Percentiles rank a stretch among this genome's conserved stretches.
These are phyloP conservation scores for Pentalonia nigronervosa DNA, from an alignment of 1,140 invertebrate species.

Conservation along the genomic window DNA sequence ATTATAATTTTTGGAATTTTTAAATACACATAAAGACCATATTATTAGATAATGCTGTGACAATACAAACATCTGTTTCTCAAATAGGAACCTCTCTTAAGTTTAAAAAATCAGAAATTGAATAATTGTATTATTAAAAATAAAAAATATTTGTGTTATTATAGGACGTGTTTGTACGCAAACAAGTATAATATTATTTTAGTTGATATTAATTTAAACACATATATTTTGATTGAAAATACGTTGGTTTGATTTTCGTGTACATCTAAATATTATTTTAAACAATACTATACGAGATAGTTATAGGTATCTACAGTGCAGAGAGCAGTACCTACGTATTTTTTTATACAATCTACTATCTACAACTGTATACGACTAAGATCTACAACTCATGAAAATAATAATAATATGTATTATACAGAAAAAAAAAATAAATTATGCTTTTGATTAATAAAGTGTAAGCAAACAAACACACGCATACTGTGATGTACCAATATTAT, in stretches of 20 bases:
- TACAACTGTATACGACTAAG: neutral
- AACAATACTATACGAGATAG: neutral
- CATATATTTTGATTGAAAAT: neutral
- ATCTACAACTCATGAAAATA: neutral
- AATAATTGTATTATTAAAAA: no score
- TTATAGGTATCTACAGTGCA: neutral
- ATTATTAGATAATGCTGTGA: no score
- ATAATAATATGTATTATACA: neutral
- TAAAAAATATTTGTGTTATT: neutral
- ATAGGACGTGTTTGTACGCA: neutral
- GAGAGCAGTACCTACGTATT: neutral
- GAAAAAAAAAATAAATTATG: neutral
- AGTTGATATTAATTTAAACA: no score
- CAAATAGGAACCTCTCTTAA: no score
- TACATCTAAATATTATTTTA: neutral
- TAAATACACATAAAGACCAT: no score
- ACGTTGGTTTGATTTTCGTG: neutral
- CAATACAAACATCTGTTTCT: no score
- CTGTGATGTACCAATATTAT: conserved; percentile 61
- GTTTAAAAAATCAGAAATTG: no score
- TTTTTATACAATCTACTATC: neutral
- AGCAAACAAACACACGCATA: conserved; percentile 57
- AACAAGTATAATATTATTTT: neutral
- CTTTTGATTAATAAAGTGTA: conserved; percentile 37
- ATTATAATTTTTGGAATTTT: no score